Conservation (phyloP, 2,113 vertebrate genomes). For the Fregata magnificens region DNA sequence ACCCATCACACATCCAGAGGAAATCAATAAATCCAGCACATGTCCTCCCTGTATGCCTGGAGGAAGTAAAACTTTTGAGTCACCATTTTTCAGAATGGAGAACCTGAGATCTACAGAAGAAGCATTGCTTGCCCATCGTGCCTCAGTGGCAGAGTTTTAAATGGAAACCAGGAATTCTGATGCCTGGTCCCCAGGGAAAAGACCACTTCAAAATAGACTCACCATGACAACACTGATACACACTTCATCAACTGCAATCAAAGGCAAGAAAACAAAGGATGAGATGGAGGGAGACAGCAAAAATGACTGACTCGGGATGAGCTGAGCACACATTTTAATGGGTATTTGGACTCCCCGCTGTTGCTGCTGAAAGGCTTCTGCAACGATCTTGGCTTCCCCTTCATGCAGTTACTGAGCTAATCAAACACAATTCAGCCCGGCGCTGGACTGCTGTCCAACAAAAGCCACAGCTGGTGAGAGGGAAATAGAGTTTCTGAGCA, state of each 20-base stretch:
- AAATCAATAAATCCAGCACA: background rate
- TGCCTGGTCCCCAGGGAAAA: background rate
- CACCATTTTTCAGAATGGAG: background rate
- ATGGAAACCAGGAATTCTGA: background rate
- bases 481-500: background rate
- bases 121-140: background rate
- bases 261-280: constrained; percentile 14
- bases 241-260: constrained; percentile 12
- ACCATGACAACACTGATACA: background rate
- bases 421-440: background rate
- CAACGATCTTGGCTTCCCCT: constrained; percentile 29
- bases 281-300: background rate
- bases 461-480: background rate
- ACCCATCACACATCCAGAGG: background rate
- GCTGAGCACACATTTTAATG: constrained; percentile 43
- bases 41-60: background rate
- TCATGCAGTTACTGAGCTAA: constrained; percentile 17
- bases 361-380: constrained; percentile 38
- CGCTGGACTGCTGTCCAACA: background rate
- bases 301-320: background rate
- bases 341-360: constrained; percentile 20
- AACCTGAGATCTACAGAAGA: background rate
- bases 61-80: background rate
- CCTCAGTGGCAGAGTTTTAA: background rate
- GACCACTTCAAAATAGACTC: background rate